phyloP scores from a whole-genome alignment of 37 sponge, comb jelly and placozoan species.

The Chondrosia reniformis region DNA sequence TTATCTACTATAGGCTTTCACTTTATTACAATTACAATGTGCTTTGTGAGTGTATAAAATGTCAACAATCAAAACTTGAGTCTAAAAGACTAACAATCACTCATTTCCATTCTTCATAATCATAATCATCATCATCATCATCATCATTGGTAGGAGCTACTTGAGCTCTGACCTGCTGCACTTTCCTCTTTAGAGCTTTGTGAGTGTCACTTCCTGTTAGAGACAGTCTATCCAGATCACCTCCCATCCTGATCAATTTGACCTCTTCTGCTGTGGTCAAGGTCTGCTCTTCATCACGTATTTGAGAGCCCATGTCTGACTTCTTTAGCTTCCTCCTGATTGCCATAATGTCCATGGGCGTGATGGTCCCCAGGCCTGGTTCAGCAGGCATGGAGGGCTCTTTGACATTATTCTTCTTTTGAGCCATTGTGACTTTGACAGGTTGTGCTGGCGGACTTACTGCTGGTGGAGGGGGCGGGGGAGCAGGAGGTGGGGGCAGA shows the following conservation, averaged over 20 bases:
- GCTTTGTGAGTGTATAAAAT: too few species aligned
- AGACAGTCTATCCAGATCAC: slow-evolving; percentile 11
- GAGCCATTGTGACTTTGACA: background rate
- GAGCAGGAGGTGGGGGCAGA: slow-evolving; percentile 18
- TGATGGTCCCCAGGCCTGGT: background rate
- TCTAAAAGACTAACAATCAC: too few species aligned
- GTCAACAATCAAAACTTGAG: too few species aligned
- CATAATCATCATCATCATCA: slow-evolving; percentile 4
- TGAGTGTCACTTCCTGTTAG: background rate
- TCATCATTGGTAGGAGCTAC: slow-evolving; percentile 5
- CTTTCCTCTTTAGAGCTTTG: background rate
- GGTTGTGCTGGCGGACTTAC: background rate
- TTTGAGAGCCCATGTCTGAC: slow-evolving; percentile 13
- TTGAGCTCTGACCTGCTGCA: background rate
- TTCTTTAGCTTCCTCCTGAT: slow-evolving; percentile 11
- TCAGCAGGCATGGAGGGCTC: background rate
- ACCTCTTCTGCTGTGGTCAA: slow-evolving; percentile 16
- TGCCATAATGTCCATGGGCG: slow-evolving; percentile 31
- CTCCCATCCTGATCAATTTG: slow-evolving; percentile 8
- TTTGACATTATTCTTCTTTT: background rate
- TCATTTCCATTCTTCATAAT: too few species aligned
- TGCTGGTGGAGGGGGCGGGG: slow-evolving; percentile 41
- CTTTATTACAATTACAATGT: too few species aligned
- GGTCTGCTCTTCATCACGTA: background rate
- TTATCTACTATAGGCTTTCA: too few species aligned